Evolutionary conservation across 2,113 vertebrate genomes (phyloP), one percentile per base, ranked within the genome.

Genomic region (Cyprinodon tularosa): DNA sequence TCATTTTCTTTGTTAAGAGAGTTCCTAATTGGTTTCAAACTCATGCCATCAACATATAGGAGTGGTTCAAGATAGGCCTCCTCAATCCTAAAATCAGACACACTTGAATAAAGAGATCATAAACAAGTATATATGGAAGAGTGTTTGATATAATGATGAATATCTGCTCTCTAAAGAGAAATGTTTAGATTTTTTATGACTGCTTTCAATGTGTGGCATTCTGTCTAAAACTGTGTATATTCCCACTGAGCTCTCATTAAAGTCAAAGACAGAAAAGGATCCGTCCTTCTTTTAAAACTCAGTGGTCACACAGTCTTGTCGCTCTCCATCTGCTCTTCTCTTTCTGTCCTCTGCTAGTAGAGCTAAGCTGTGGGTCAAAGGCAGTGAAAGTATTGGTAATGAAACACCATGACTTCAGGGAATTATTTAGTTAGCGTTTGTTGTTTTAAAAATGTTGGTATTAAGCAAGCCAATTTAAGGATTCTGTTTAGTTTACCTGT

Each of bases 61-160:
- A 67, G 68, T 22, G 57, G 64, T 87, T 89, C 85, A 87, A 90
- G 83, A 87, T 83, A 62, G 60, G 69, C 75, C 83, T 77, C 68
- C 66, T 68, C 65, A 82, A 68, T 73, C 68, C 70, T 40, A 14
- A 53, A 81, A 68, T 72, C 60, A 63, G 3, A 20, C 62, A 68
- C 45, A 62, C 69, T 82, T 29, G 76, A 88, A 77, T 78, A 70
- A 71, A 68, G 74, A 76, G 77, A 84, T 86, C 73, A 80, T 68
- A 65, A 85, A 67, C 77, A 85, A 69, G 71, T 90, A 86, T 71
- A 80, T 88, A 85, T 78, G 67, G 82, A 74, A 85, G 53, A 84
- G 89, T 40, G 74, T 89, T 80, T 77, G 68, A 82, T 84, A 88
- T 91, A 92, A 93, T 86, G 88, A 91, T 81, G 83, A 86, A 81